These are phyloP conservation scores for Halcyon smyrnensis DNA, from an alignment of 2,797 vertebrate species.

Conservation along the genomic window DNA sequence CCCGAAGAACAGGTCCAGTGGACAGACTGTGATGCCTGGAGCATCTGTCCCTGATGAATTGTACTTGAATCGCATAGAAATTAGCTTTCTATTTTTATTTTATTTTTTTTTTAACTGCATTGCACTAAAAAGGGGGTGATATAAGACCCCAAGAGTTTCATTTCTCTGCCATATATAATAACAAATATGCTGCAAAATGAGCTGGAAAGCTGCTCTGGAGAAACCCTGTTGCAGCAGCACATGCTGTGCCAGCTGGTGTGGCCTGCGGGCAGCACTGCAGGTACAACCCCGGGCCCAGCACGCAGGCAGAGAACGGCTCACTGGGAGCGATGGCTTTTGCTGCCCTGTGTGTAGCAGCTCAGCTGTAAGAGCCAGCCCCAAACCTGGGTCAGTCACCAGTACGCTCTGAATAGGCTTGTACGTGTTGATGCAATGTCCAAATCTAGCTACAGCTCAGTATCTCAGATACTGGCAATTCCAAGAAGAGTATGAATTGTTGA, in stretches of 20 bases:
- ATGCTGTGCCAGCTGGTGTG: background rate
- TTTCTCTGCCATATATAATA: background rate
- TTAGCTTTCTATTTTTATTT: background rate
- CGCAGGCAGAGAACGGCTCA: background rate
- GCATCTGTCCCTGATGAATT: background rate
- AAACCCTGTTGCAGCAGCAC: background rate
- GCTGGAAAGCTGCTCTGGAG: background rate
- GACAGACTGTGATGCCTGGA: background rate
- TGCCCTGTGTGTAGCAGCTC: background rate
- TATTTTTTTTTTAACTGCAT: background rate
- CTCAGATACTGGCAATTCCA: background rate
- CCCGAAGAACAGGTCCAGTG: background rate
- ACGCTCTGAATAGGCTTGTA: background rate
- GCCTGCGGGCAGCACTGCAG: background rate
- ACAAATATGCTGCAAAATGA: background rate
- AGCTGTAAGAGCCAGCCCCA: background rate
- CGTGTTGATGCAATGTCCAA: background rate
- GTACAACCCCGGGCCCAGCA: background rate
- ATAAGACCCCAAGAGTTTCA: background rate
- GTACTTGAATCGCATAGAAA: slow-evolving; percentile 10
- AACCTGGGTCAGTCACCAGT: background rate
- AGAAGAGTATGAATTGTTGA: background rate
- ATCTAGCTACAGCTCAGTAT: background rate
- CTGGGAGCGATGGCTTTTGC: background rate
- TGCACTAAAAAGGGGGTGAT: slow-evolving; percentile 9